Base-by-base conservation (phyloP, 2,888 invertebrate genomes). In the Metacarcinus magister region DNA sequence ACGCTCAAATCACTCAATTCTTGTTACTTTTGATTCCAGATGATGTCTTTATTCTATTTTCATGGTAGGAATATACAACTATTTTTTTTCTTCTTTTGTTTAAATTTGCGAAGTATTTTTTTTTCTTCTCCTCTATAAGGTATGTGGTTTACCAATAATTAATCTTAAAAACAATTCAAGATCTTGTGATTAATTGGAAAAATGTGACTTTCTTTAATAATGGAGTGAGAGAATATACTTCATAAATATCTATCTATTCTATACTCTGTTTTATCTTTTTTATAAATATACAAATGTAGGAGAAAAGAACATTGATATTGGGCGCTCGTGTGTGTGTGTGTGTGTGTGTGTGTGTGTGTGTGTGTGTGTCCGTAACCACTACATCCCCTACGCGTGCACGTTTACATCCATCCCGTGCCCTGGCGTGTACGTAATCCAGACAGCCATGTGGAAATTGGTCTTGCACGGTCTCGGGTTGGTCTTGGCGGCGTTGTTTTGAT, bases 371-470 rank as follows among this genome's bases (percentile, higher is more conserved):
- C 19, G 60, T 39, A 39, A 39, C 39, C 39, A 39, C 39, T 39
- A 39, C 39, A 39, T 39, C 39, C 39, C 39, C 54, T 54, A 16
- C 10, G 54, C 28, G 28, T 82, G 82, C 82, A 82, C 82, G 82
- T 67, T 13, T 19, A 5, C n/a, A 19, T n/a, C 3, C n/a, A 16
- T n/a, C n/a, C 75, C 75, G 23, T 3, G 75, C 4, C n/a, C 8
- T 8, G 75, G 23, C 75, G 75, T 82, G 82, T 82, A 82, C 82
- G 82, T 82, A 82, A 82, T 19, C 82, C 82, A 32, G 82, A 82
- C 82, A 82, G 32, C 82, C 82, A 32, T 82, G 82, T 8, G 32
- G 7, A 13, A 82, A 82, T 82, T 23, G 32, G 82, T 82, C 82
- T 28, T 19, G 32, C 82, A 82, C 32, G 82, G 82, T 82, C 82